A percentile compares a stretch with the other conserved stretches of the same genome.
phyloP scores from a whole-genome alignment of 2,888 invertebrate species.

The Bugula neritina region DNA sequence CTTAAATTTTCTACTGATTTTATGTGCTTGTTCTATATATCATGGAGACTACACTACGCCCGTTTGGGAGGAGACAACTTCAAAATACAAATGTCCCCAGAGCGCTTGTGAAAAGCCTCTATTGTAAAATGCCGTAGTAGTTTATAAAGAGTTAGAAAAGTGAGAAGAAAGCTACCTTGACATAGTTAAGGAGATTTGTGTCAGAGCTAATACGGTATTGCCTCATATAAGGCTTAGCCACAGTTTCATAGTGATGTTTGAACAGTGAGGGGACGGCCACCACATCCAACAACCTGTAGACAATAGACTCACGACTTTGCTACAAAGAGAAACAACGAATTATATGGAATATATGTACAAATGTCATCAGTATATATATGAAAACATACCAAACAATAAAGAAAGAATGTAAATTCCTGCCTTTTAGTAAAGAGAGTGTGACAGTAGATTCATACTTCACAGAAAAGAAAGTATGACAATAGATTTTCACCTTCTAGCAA shows the following conservation, averaged over 20 bases:
- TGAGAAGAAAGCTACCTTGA: too few species aligned
- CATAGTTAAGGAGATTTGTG: not conserved
- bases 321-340: not conserved
- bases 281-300: conserved; percentile 7
- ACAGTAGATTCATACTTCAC: too few species aligned
- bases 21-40: too few species aligned
- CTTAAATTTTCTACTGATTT: too few species aligned
- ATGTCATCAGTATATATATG: not conserved
- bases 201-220: not conserved
- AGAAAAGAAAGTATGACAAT: too few species aligned
- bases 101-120: too few species aligned
- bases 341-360: not conserved
- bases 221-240: not conserved
- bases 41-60: too few species aligned
- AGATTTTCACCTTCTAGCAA: too few species aligned
- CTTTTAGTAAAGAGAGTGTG: not conserved
- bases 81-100: too few species aligned
- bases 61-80: too few species aligned
- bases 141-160: too few species aligned
- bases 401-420: not conserved
- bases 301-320: conserved; percentile 15
- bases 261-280: conserved; percentile 8
- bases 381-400: not conserved
- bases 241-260: not conserved
- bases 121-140: too few species aligned